Base-by-base conservation (phyloP, 1,140 invertebrate species). In the Panonychus citri region DNA sequence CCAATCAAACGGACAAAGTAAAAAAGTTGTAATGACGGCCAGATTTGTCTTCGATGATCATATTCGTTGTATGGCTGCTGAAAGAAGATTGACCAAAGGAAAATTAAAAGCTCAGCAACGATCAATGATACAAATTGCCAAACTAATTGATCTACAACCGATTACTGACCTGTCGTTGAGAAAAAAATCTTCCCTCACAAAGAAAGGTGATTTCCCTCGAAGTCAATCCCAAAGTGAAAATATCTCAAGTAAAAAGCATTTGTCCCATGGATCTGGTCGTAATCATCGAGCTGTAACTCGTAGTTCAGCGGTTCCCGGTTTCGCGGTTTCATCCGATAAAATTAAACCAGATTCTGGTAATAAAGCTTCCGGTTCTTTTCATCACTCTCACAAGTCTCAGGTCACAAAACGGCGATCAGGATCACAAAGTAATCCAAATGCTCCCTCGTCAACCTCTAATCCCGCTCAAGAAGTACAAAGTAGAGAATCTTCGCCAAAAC, bases 21-120 rank as follows among this genome's bases (percentile, higher is more conserved):
- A 34, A 34, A 55, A 52, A 42, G 83, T 89, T 1, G 67, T 93
- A 8, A 72, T 96, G 8, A 80, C 82, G 19, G 85, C 89, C 0
- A 89, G 87, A 68, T 95, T 98, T 67, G 78, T 95, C 46, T 98
- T 98, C 67, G 93, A 98, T 67, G 94, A 99, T 73, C 89, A 97
- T 67, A 98, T 98, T 59, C 75, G 94, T 13, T 74, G 73, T 60
- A 75, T 76, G 72, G 75, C 75, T 15, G 76, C 76, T n/a, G 76
- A 74, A 56, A 75, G 77, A 59, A 83, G 84, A 61, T 68, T 84
- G 56, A 78, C 76, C 17, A 83, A 82, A 70, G 94, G 91, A 46
- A 77, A 90, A 27, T 80, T 85, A 59, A 94, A 89, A 72, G 88
- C 90, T n/a, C 76, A 90, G 2, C 85, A 90, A 65, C 84, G 86